These are phyloP conservation scores for Tethea ocularis DNA, from an alignment of 2,888 invertebrate genomes.

Conservation along the genomic window DNA sequence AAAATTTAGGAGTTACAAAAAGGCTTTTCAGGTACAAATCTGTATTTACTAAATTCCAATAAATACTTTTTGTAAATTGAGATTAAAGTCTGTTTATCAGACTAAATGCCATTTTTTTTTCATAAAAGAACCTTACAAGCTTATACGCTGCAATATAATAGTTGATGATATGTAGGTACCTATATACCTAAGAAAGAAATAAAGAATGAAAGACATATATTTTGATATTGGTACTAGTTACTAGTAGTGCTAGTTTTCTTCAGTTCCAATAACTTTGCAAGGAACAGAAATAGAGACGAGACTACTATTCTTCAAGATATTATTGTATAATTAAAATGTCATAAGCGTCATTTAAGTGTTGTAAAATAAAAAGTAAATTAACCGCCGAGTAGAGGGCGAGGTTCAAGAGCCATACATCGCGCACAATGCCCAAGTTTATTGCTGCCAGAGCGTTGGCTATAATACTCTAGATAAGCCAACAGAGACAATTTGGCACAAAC, in stretches of 20 bases:
- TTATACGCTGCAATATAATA: no score
- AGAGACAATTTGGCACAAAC: constrained; percentile 82
- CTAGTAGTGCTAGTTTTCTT: no score
- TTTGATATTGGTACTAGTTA: no score
- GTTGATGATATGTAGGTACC: no score
- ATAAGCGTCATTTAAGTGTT: constrained; percentile 21
- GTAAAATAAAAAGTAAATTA: constrained; percentile 44
- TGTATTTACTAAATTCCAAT: no score
- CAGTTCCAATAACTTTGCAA: neutral
- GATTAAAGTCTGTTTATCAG: no score
- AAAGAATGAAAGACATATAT: no score
- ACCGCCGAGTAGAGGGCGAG: constrained; percentile 53
- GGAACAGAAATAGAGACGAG: neutral
- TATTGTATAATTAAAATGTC: constrained; percentile 28
- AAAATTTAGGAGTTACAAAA: neutral
- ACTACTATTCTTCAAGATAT: neutral
- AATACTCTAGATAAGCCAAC: constrained; percentile 81
- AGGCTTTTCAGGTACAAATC: neutral
- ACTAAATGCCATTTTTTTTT: no score
- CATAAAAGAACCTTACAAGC: no score
- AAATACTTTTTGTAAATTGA: no score
- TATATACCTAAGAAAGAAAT: no score
- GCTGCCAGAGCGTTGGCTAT: constrained; percentile 68
- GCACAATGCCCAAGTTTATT: constrained; percentile 72
- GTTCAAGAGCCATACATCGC: constrained; percentile 64